Evolutionary conservation across 2,888 invertebrate species (phyloP).

Genomic region (Leucania comma): DNA sequence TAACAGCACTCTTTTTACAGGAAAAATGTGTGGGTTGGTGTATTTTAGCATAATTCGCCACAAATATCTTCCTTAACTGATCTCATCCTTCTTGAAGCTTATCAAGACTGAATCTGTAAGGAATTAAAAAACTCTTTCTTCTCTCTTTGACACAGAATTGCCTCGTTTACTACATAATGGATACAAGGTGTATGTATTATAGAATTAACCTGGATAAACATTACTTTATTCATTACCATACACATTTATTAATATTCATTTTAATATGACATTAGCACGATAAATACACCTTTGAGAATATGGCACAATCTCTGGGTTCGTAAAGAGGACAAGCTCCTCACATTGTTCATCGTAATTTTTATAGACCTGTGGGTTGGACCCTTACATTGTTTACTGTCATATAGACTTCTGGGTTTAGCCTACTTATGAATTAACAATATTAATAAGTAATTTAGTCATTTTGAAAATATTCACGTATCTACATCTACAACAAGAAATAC

Average conservation of each 20-base stretch:
- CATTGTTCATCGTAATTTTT: no score
- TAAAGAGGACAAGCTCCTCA: neutral
- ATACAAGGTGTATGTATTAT: constrained; percentile 50
- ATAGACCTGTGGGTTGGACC: no score
- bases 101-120: neutral
- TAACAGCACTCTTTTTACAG: no score
- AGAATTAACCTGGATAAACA: constrained; percentile 9
- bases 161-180: constrained; percentile 46
- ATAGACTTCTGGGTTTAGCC: no score
- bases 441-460: no score
- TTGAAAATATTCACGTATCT: no score
- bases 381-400: no score
- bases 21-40: constrained; percentile 17
- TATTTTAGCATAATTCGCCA: constrained; percentile 6
- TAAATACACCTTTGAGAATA: neutral
- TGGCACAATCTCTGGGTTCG: neutral
- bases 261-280: constrained; percentile 20
- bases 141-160: constrained; percentile 40
- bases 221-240: constrained; percentile 25
- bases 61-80: neutral
- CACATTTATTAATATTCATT: constrained; percentile 24
- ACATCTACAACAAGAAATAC: no score
- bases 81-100: neutral
- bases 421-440: no score
- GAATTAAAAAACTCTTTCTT: constrained; percentile 8